phyloP scores from a whole-genome alignment of 2,113 vertebrate genomes.

The Marmota flaviventris region DNA sequence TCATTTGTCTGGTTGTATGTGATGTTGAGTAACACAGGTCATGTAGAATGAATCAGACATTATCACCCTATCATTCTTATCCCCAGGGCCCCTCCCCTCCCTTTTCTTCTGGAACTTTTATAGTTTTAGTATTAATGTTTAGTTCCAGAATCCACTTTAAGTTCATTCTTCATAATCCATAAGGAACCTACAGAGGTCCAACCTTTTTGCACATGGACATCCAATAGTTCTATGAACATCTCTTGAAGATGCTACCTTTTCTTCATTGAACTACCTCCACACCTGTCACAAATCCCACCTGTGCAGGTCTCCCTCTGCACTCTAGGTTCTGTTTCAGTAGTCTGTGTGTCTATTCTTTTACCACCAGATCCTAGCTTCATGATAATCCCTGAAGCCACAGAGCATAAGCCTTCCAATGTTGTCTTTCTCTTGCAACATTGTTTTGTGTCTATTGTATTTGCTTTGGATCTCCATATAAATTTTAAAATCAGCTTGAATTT shows the following conservation, averaged over 20 bases:
- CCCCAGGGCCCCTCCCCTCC: neutral
- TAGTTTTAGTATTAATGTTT: neutral
- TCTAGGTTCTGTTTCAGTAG: neutral
- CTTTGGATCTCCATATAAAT: neutral
- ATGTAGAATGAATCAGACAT: too few relatives aligned
- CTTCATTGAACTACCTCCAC: neutral
- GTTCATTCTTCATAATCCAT: neutral
- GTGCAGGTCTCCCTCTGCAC: neutral
- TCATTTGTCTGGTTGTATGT: too few relatives aligned
- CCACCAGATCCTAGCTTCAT: neutral
- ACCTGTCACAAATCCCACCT: neutral
- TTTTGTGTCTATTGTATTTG: neutral
- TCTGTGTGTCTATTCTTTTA: neutral
- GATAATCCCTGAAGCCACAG: neutral
- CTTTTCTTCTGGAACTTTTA: neutral
- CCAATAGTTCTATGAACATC: neutral
- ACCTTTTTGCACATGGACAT: neutral
- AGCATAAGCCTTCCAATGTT: neutral
- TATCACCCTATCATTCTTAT: too few relatives aligned
- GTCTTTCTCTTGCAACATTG: neutral
- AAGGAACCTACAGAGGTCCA: neutral
- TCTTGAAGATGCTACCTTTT: neutral
- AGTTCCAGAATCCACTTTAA: neutral
- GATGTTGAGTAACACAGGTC: too few relatives aligned
- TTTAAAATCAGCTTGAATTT: neutral